phyloP scores from a whole-genome alignment of 2,113 vertebrate species.

The Anoura caudifer region DNA sequence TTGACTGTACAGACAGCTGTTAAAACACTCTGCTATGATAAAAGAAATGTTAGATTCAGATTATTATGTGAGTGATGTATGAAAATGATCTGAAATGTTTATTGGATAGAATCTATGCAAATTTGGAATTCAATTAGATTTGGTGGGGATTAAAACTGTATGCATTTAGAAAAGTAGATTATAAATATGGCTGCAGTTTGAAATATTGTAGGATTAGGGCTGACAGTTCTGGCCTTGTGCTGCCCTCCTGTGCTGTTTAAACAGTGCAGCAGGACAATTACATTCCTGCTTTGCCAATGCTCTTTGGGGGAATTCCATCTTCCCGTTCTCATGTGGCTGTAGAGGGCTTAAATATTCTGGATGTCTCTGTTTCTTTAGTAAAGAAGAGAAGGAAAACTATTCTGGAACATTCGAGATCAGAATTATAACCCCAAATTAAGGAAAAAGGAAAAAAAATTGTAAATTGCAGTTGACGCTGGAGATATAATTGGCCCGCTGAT shows the following conservation, averaged over 20 bases:
- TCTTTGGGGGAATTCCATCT: background rate
- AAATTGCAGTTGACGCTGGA: background rate
- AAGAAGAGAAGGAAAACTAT: constrained; percentile 24
- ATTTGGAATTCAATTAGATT: background rate
- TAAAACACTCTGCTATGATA: background rate
- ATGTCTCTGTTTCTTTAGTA: constrained; percentile 11
- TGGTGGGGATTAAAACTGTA: background rate
- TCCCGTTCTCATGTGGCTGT: constrained; percentile 43
- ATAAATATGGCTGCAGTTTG: background rate
- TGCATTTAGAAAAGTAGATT: constrained; percentile 12
- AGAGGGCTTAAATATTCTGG: background rate
- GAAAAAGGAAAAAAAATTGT: constrained; percentile 16
- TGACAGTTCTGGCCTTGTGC: background rate
- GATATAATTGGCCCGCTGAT: background rate
- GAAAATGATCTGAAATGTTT: constrained; percentile 6
- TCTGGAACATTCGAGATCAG: constrained; percentile 5
- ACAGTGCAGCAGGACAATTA: background rate
- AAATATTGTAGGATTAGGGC: background rate
- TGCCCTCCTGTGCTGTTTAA: constrained; percentile 25
- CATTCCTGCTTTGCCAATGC: background rate
- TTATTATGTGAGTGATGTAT: background rate
- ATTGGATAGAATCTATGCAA: background rate
- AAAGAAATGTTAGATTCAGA: constrained; percentile 11
- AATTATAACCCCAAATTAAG: background rate
- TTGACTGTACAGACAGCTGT: background rate